Evolutionary conservation across 2,113 vertebrate genomes (phyloP).

Genomic region (Apeltes quadracus): DNA sequence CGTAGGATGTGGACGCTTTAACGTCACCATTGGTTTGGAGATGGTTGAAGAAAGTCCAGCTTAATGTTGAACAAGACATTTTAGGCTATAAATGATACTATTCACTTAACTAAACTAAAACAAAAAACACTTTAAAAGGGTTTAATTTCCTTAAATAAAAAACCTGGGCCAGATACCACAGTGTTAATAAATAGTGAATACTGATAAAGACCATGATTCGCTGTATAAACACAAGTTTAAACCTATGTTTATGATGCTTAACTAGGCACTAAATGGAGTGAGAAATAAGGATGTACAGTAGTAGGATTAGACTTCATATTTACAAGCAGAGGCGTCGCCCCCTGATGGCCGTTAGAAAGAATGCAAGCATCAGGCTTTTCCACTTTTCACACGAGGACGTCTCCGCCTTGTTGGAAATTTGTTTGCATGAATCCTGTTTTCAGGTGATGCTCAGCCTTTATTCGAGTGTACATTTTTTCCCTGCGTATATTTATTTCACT

Average conservation of each 20-base stretch:
- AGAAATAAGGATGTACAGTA: neutral
- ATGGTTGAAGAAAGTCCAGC: no score
- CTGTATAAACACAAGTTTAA: neutral
- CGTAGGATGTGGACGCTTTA: neutral
- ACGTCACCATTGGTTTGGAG: neutral
- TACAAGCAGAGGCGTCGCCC: neutral
- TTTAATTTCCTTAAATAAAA: neutral
- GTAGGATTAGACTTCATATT: neutral
- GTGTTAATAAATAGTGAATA: neutral
- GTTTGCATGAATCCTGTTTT: neutral
- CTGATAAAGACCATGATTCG: neutral
- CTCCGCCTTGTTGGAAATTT: neutral
- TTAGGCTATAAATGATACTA: no score
- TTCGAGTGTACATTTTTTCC: neutral
- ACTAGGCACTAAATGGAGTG: neutral
- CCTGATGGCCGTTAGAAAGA: neutral
- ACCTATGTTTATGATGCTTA: neutral
- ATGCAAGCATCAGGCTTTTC: neutral
- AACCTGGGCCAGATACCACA: neutral
- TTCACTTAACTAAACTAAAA: no score
- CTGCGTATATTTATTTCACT: slow-evolving; percentile 3
- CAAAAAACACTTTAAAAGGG: no score
- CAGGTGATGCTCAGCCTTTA: neutral
- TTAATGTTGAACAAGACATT: no score
- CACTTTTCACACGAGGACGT: neutral